These are phyloP conservation scores for Centropyge bicolor DNA, from an alignment of 2,797 vertebrate species.

Conservation along the genomic window DNA sequence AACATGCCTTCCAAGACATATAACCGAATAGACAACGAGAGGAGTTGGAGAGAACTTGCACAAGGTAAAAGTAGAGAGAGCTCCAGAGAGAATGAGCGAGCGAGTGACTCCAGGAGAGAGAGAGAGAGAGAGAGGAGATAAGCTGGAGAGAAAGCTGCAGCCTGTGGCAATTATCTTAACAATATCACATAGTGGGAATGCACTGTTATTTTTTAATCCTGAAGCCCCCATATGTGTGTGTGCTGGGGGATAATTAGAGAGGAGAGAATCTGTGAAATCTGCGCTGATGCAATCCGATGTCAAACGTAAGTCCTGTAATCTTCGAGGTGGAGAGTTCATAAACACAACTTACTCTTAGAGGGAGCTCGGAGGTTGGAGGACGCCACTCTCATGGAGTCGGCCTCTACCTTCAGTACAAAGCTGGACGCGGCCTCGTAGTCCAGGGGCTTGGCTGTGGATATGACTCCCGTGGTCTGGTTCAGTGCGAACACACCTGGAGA, in stretches of 20 bases:
- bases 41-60: conserved; percentile 6
- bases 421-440: conserved; percentile 92
- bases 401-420: conserved; percentile 92
- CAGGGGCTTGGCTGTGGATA: conserved; percentile 88
- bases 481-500: conserved; percentile 89
- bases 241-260: conserved; percentile 22
- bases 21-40: conserved; percentile 5
- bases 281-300: conserved; percentile 2
- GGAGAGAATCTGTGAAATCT: not conserved
- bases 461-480: conserved; percentile 90
- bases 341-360: conserved; percentile 91
- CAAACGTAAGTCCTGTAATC: conserved; percentile 13
- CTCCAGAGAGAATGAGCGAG: not conserved
- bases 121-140: not conserved
- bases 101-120: not conserved
- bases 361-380: conserved; percentile 93
- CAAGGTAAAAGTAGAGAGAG: not conserved
- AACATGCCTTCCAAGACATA: conserved; percentile 16
- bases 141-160: conserved; percentile 14
- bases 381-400: conserved; percentile 92
- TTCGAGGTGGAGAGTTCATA: not conserved
- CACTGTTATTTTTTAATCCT: not conserved
- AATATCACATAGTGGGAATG: conserved; percentile 1
- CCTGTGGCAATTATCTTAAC: conserved; percentile 21
- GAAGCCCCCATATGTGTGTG: not conserved